A percentile compares a stretch with the other conserved stretches of the same genome.
These are phyloP conservation scores for Picus viridis DNA, from an alignment of 2,797 vertebrate species.

Conservation along the genomic window DNA sequence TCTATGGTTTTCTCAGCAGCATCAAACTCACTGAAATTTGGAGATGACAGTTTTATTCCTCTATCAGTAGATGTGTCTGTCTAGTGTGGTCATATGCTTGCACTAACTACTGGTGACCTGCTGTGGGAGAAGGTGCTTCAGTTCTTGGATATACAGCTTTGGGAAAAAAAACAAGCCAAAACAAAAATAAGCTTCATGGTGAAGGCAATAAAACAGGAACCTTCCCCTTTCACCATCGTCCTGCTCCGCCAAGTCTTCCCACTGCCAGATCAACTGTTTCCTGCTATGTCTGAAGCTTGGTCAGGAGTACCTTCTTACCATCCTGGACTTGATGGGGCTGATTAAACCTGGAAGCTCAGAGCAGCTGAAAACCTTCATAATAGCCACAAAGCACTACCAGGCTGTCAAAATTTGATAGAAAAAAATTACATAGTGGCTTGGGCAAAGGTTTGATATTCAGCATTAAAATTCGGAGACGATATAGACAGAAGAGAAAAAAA, in stretches of 20 bases:
- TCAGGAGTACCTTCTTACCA: background rate
- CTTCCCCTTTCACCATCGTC: background rate
- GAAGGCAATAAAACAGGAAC: background rate
- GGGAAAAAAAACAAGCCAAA: no score
- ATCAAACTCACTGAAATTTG: background rate
- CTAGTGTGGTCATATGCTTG: accelerated
- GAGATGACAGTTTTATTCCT: background rate
- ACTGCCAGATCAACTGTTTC: background rate
- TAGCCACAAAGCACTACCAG: background rate
- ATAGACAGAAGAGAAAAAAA: background rate
- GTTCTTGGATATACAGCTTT: background rate
- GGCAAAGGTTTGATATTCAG: background rate
- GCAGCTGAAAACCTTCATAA: background rate
- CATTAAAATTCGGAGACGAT: background rate
- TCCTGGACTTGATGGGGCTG: background rate
- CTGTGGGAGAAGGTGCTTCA: background rate
- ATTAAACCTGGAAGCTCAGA: background rate
- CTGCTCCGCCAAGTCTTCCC: background rate
- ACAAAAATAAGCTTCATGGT: background rate
- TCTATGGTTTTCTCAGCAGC: background rate
- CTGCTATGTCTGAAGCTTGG: background rate
- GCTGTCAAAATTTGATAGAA: background rate
- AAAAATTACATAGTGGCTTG: background rate
- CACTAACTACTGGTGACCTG: background rate
- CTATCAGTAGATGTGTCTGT: background rate